These are phyloP conservation scores for Diabrotica virgifera DNA, from an alignment of 1,140 invertebrate species.

Conservation along the genomic window DNA sequence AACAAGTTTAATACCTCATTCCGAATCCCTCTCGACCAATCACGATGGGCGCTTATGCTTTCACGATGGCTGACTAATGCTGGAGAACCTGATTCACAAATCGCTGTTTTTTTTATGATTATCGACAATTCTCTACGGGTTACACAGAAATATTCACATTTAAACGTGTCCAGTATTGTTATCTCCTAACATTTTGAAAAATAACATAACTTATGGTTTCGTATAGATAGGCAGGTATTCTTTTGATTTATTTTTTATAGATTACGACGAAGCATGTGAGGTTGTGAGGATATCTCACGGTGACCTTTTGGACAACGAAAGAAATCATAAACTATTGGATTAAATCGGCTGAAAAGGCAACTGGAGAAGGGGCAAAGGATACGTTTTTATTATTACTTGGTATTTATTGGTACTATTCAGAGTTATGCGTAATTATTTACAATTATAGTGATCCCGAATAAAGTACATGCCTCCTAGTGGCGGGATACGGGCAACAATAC, in stretches of 20 bases:
- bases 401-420: too few species aligned
- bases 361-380: too few species aligned
- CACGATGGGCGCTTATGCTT: not conserved
- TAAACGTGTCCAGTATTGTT: constrained; percentile 2
- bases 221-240: not conserved
- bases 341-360: too few species aligned
- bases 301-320: not conserved
- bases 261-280: not conserved
- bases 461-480: too few species aligned
- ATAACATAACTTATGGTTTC: not conserved
- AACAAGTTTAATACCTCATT: too few species aligned
- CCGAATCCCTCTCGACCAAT: not conserved
- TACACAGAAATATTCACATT: not conserved
- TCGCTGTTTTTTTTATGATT: not conserved
- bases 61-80: not conserved
- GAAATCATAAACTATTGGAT: too few species aligned
- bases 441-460: too few species aligned
- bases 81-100: not conserved
- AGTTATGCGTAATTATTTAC: too few species aligned
- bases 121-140: constrained; percentile 1
- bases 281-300: not conserved
- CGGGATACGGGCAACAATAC: too few species aligned
- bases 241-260: not conserved
- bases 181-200: constrained; percentile 1
- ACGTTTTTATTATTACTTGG: too few species aligned